Conservation (phyloP, 2,113 vertebrate genomes). For the Natator depressus region DNA sequence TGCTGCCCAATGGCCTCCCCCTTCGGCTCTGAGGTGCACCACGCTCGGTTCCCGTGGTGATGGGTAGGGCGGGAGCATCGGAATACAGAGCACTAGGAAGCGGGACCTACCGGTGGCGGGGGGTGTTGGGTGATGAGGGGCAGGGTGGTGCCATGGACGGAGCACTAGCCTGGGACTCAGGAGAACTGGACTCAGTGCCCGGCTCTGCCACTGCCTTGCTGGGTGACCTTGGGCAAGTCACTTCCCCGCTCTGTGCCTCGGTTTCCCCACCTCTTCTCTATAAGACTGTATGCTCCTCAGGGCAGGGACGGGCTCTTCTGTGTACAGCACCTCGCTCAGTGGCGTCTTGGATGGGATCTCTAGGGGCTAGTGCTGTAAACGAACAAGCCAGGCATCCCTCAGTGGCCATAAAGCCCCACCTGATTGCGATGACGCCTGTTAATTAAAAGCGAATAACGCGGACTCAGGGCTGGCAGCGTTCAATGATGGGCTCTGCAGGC, state of each 20-base stretch:
- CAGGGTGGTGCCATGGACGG: neutral
- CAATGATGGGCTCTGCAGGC: neutral
- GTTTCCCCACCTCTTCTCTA: neutral
- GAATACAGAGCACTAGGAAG: neutral
- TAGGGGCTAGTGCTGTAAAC: neutral
- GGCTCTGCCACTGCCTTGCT: neutral
- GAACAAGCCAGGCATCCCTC: neutral
- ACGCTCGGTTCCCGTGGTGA: neutral
- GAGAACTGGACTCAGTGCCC: neutral
- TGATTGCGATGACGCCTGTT: neutral
- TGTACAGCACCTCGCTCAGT: neutral
- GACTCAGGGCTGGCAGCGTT: neutral
- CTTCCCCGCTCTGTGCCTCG: neutral
- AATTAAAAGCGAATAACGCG: neutral
- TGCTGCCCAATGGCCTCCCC: neutral
- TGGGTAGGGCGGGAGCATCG: neutral
- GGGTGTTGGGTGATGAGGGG: neutral
- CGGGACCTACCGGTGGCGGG: neutral
- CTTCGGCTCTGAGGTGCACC: too few species aligned
- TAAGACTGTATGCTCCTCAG: neutral
- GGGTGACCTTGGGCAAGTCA: neutral
- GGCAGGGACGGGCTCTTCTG: neutral
- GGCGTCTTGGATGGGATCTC: neutral
- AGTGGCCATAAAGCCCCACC: neutral
- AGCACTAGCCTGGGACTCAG: neutral